A percentile compares a stretch with the other conserved stretches of the same genome.
Evolutionary conservation across 2,888 invertebrate species (phyloP).

Genomic region (Ichneumoninae sp.): DNA sequence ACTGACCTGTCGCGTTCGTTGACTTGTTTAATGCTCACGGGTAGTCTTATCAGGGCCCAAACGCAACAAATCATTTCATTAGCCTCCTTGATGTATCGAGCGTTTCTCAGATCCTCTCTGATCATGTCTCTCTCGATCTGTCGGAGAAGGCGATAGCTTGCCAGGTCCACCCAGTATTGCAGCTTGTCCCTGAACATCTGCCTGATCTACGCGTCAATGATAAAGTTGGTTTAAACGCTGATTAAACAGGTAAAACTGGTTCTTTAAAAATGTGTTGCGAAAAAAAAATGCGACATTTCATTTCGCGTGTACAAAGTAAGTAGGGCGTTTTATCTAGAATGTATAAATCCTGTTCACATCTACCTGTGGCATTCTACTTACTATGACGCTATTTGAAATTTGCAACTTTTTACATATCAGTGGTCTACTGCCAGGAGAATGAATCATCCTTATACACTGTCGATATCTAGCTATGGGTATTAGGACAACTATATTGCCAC

Average conservation of each 20-base stretch:
- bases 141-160: conserved; percentile 85
- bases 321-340: background rate
- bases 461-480: background rate
- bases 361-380: background rate
- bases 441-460: background rate
- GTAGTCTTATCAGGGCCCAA: conserved; percentile 85
- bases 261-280: background rate
- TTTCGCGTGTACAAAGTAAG: background rate
- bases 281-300: background rate
- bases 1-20: conserved; percentile 78
- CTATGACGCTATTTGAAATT: background rate
- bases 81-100: conserved; percentile 83
- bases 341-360: background rate
- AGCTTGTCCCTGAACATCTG: conserved; percentile 84
- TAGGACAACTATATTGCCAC: background rate
- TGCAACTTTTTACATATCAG: conserved; percentile 14
- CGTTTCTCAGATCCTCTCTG: conserved; percentile 84
- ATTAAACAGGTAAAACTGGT: too few species aligned
- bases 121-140: conserved; percentile 85
- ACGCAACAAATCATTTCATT: conserved; percentile 83
- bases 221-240: background rate
- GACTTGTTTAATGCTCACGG: conserved; percentile 78
- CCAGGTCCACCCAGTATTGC: conserved; percentile 84
- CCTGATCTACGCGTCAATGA: conserved; percentile 78
- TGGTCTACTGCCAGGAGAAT: background rate